phyloP scores from a whole-genome alignment of 2,113 vertebrate genomes.

The Telmatochromis bifrenatus region DNA sequence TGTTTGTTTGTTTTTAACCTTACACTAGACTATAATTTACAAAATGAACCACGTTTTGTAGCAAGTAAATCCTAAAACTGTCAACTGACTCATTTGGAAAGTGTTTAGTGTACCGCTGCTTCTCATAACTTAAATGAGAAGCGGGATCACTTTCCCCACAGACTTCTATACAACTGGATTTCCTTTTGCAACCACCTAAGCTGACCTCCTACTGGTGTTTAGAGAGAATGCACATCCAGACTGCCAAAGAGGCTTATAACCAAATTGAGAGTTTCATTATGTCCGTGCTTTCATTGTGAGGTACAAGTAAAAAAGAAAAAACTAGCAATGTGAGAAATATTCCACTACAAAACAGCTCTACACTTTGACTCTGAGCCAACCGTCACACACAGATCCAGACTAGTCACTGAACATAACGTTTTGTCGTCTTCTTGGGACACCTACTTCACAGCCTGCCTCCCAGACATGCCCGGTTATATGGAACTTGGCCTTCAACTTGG shows the following conservation, averaged over 20 bases:
- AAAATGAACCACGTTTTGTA: neutral
- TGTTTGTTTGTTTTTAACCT: neutral
- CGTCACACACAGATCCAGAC: neutral
- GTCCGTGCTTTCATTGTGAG: neutral
- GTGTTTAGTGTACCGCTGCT: neutral
- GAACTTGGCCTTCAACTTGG: neutral
- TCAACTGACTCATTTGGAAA: neutral
- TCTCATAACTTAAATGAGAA: neutral
- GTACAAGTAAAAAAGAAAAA: neutral
- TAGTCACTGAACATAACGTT: neutral
- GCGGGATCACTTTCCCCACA: neutral
- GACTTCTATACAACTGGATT: neutral
- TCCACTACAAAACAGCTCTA: neutral
- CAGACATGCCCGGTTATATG: neutral
- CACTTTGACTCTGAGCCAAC: neutral
- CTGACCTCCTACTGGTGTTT: neutral
- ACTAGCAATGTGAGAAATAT: neutral
- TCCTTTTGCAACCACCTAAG: neutral
- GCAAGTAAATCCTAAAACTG: neutral
- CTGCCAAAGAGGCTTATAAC: neutral
- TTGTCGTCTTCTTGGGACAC: neutral
- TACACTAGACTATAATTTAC: neutral
- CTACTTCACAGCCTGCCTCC: neutral
- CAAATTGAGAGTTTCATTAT: neutral
- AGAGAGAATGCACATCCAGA: neutral